phyloP scores from a whole-genome alignment of 2,888 invertebrate genomes.

The Orthosia cruda region DNA sequence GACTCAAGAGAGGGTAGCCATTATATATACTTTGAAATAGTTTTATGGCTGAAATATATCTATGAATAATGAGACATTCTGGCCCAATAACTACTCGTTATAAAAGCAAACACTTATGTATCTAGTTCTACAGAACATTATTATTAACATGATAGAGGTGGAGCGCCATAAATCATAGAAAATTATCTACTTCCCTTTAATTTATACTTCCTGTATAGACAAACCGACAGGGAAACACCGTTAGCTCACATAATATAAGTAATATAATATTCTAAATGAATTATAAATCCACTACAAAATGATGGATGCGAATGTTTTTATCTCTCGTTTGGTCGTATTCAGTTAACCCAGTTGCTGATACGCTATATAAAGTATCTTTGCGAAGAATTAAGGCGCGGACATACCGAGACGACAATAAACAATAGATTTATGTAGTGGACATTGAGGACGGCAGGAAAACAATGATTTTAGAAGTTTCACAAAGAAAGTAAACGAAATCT shows the following conservation, averaged over 20 bases:
- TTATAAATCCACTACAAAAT: conserved; percentile 73
- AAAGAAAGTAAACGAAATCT: neutral
- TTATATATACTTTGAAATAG: conserved; percentile 14
- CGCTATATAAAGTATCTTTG: conserved; percentile 77
- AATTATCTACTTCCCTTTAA: conserved; percentile 44
- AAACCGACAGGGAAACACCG: conserved; percentile 67
- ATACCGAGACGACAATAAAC: conserved; percentile 13
- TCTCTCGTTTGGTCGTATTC: conserved; percentile 71
- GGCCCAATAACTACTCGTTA: conserved; percentile 13
- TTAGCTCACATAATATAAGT: conserved; percentile 70
- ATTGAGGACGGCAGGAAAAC: neutral
- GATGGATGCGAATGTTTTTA: conserved; percentile 77
- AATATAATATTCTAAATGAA: conserved; percentile 67
- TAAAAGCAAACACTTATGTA: conserved; percentile 17
- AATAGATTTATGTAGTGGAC: neutral
- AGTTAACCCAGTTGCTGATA: conserved; percentile 81
- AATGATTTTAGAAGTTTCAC: neutral
- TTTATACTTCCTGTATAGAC: conserved; percentile 62
- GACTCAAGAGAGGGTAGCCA: conserved; percentile 13
- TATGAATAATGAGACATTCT: conserved; percentile 38
- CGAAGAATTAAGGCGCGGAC: conserved; percentile 53
- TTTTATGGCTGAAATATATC: conserved; percentile 27
- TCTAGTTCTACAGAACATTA: conserved; percentile 15
- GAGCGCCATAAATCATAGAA: conserved; percentile 20
- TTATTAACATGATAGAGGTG: conserved; percentile 9